Percentiles rank a stretch among this genome's conserved stretches.
phyloP scores from a whole-genome alignment of 2,888 invertebrate species.

The Mythimna lalbum region DNA sequence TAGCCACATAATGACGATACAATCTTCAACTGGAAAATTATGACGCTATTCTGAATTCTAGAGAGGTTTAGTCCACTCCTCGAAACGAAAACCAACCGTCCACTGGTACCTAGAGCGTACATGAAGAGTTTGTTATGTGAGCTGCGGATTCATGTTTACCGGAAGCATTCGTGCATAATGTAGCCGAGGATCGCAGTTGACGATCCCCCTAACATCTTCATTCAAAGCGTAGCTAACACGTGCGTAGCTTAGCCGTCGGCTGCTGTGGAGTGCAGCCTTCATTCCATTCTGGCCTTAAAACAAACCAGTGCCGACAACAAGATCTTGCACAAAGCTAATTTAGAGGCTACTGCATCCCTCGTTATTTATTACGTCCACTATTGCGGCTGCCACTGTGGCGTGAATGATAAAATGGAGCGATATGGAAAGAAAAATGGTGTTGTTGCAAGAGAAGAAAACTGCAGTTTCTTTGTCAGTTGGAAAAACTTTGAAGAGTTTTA shows the following conservation, averaged over 20 bases:
- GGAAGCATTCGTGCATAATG: too few species aligned
- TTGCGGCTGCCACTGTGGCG: slow-evolving; percentile 63
- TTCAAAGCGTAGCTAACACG: neutral
- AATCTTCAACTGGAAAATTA: slow-evolving; percentile 34
- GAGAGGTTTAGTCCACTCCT: neutral
- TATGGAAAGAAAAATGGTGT: slow-evolving; percentile 35
- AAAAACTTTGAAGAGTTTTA: slow-evolving; percentile 1
- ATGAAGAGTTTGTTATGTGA: neutral
- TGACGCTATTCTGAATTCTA: slow-evolving; percentile 20
- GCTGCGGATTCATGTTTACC: neutral
- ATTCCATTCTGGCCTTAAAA: slow-evolving; percentile 43
- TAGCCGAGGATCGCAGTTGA: neutral
- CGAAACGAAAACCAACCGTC: neutral
- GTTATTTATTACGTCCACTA: slow-evolving; percentile 77
- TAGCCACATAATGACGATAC: slow-evolving; percentile 37
- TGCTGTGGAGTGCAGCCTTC: neutral
- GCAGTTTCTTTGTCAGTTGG: slow-evolving; percentile 5
- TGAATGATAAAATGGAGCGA: slow-evolving; percentile 55
- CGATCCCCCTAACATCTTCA: neutral
- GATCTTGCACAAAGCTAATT: slow-evolving; percentile 73
- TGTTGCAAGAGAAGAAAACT: slow-evolving; percentile 3
- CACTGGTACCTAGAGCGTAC: neutral
- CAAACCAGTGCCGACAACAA: slow-evolving; percentile 59
- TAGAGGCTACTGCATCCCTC: slow-evolving; percentile 74
- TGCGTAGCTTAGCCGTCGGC: neutral